Evolutionary conservation across 2,888 invertebrate genomes (phyloP).

Genomic region (Neria commutata): DNA sequence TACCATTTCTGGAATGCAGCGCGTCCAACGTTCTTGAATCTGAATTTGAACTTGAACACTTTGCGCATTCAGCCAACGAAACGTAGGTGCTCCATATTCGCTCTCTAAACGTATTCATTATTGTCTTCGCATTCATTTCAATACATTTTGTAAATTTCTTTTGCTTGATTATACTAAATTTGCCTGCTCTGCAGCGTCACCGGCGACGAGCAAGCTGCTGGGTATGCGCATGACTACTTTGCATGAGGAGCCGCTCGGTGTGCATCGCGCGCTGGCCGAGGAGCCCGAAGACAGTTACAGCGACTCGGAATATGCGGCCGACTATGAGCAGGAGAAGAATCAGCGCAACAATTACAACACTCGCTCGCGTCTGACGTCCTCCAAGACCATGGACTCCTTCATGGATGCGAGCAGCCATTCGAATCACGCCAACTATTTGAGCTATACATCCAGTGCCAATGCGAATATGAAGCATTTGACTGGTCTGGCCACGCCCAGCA

Average conservation of each 20-base stretch:
- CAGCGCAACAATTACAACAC: conserved; percentile 46
- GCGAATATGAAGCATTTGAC: conserved; percentile 61
- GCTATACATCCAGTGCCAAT: conserved; percentile 57
- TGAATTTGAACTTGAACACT: conserved; percentile 92
- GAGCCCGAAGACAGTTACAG: conserved; percentile 62
- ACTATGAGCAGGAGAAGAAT: conserved; percentile 60
- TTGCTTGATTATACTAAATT: neutral
- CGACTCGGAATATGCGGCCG: conserved; percentile 62
- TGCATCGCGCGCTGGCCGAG: conserved; percentile 62
- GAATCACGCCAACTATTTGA: conserved; percentile 48
- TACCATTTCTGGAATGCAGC: conserved; percentile 73
- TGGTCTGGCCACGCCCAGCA: conserved; percentile 65
- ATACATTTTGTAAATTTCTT: neutral
- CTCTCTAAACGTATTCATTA: conserved; percentile 36
- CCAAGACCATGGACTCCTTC: conserved; percentile 85
- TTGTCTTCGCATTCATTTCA: conserved; percentile 26
- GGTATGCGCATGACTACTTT: conserved; percentile 90
- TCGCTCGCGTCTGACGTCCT: conserved; percentile 69
- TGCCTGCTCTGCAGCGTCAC: conserved; percentile 68
- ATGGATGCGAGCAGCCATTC: conserved; percentile 70
- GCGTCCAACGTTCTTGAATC: conserved; percentile 97
- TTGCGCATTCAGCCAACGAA: conserved; percentile 87
- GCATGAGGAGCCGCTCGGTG: conserved; percentile 78
- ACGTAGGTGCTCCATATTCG: conserved; percentile 72
- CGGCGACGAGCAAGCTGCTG: conserved; percentile 79